phyloP scores from a whole-genome alignment of 2,113 vertebrate genomes.

The Vulpes lagopus region DNA sequence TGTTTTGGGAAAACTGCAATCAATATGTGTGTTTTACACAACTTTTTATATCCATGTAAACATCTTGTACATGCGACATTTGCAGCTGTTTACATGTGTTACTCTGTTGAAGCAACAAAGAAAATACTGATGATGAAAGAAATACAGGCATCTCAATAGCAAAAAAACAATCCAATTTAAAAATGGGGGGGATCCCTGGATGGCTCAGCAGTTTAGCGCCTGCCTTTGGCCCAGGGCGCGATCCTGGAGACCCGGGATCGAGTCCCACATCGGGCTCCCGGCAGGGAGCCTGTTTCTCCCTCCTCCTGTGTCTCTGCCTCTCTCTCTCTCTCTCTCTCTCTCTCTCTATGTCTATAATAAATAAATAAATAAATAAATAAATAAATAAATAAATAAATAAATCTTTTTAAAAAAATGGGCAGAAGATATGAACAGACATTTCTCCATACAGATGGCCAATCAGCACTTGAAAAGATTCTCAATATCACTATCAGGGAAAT shows the following conservation, averaged over 20 bases:
- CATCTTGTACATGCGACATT: slow-evolving; percentile 81
- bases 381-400: too few species aligned
- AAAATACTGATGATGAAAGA: slow-evolving; percentile 77
- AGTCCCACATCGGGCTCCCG: too few species aligned
- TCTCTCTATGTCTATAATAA: too few species aligned
- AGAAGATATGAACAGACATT: not conserved
- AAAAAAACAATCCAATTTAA: not conserved
- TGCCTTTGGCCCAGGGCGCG: too few species aligned
- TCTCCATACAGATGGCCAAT: not conserved
- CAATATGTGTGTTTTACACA: slow-evolving; percentile 71
- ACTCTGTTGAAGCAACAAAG: slow-evolving; percentile 83
- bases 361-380: too few species aligned
- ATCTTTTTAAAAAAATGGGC: not conserved
- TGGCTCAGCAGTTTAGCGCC: too few species aligned
- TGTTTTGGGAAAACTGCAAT: slow-evolving; percentile 76
- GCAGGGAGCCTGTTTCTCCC: too few species aligned
- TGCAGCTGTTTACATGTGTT: slow-evolving; percentile 84
- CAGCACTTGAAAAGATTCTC: not conserved
- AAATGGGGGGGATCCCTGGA: not conserved
- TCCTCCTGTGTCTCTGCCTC: too few species aligned
- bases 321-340: too few species aligned
- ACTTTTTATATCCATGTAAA: slow-evolving; percentile 81
- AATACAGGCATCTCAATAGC: slow-evolving; percentile 63
- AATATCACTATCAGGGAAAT: not conserved
- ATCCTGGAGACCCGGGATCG: too few species aligned